Conservation (phyloP, 2,113 vertebrate species). For the Choloepus hoffmanni region DNA sequence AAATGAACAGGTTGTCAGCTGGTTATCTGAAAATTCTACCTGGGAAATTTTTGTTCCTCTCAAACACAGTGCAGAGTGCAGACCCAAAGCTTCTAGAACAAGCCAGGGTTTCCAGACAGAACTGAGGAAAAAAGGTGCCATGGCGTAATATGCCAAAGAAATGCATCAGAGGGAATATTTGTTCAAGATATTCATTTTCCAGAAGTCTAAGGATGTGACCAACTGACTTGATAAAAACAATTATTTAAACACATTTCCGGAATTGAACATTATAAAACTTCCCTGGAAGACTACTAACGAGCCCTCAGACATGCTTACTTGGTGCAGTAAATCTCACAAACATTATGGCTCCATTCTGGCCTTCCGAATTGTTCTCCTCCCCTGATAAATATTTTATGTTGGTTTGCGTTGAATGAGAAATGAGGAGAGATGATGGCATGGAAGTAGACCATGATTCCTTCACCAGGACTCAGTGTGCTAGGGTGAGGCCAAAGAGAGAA, state of each 20-base stretch:
- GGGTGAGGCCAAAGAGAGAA: rapidly evolving
- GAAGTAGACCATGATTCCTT: conserved; percentile 90
- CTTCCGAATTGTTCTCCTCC: conserved; percentile 61
- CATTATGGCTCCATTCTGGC: rapidly evolving
- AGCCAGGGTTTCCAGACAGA: rapidly evolving
- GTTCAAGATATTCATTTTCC: rapidly evolving
- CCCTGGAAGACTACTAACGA: rapidly evolving
- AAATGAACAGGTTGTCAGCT: neutral
- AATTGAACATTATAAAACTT: rapidly evolving
- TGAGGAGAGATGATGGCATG: conserved; percentile 93
- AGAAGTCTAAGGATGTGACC: neutral
- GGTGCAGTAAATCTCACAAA: conserved; percentile 78
- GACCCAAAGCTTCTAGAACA: neutral
- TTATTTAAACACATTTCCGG: rapidly evolving
- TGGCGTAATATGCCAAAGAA: rapidly evolving
- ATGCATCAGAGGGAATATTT: rapidly evolving
- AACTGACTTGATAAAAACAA: neutral
- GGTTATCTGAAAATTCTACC: neutral
- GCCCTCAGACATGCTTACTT: conserved; percentile 69
- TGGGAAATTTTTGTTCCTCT: neutral
- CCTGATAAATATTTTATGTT: conserved; percentile 86
- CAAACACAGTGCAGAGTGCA: rapidly evolving
- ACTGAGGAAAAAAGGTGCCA: rapidly evolving
- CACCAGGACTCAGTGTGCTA: conserved; percentile 18
- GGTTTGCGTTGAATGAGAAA: conserved; percentile 83